Base-by-base conservation (phyloP, 2,888 invertebrate genomes). In the Subacronicta megacephala region DNA sequence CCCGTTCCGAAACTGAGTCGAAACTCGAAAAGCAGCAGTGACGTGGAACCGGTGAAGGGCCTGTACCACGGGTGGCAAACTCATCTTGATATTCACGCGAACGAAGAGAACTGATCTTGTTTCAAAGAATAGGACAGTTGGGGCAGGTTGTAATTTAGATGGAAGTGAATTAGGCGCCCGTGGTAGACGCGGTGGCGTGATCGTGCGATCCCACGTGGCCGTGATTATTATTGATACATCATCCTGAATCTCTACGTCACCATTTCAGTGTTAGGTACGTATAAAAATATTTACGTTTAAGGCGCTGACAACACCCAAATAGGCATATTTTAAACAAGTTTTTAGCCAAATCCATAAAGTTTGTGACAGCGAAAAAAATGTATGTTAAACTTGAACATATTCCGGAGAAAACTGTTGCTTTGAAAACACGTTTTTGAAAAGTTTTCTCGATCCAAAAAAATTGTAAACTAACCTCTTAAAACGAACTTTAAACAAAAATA, bases 1-100 rank as follows among this genome's bases (percentile, higher is more conserved):
- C 83, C 78, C 86, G 84, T 79, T 87, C 80, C 81, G 82, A 80
- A 82, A 92, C 92, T 90, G 87, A 86, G 51, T 57, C 63, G 49
- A 62, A 62, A 62, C 49, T 53, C 53, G 52, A 62, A 65, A 70
- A 68, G 57, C 62, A 72, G 59, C 56, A 67, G 62, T 71, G 75
- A 75, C 78, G 73, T 73, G 74, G 68, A 73, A 55, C 56, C 71
- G 60, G 78, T 71, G 72, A 77, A 69, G 68, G 64, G 72, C 58
- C 66, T 57, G 57, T 77, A 77, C 77, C 68, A 77, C 72, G 64
- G 58, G 62, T 56, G 46, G 53, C 60, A 43, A 69, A 75, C 70
- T 72, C 77, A 62, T 71, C 43, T 65, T 44, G 56, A 46, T 42
- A 46, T 67, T 71, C 59, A 38, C 64, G 42, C 64, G 38, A 31